Evolutionary conservation across 2,113 vertebrate species (phyloP).

Genomic region (Corythoichthys haematopterus): DNA sequence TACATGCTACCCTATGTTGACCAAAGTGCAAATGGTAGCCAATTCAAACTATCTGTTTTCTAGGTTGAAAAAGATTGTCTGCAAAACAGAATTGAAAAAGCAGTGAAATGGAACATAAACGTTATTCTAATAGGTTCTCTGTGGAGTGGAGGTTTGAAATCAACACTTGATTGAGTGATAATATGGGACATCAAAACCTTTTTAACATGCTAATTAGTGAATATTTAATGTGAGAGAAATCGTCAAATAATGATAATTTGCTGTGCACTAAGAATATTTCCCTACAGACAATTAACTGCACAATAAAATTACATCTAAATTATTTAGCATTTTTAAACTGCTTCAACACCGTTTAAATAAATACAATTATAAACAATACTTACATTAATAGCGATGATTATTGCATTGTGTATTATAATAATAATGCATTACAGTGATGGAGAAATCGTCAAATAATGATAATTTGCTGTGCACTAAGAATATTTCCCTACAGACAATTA

Average conservation of each 20-base stretch:
- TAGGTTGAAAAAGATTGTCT: too few relatives aligned
- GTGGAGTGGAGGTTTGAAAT: background rate
- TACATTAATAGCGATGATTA: background rate
- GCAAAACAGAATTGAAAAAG: background rate
- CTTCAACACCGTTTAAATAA: background rate
- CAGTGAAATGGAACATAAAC: conserved; percentile 1
- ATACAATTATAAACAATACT: background rate
- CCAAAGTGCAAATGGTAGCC: background rate
- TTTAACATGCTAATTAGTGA: conserved; percentile 4
- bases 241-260: background rate
- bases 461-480: background rate
- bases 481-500: background rate
- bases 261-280: background rate
- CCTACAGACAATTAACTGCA: background rate
- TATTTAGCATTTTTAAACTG: background rate
- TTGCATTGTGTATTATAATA: conserved; percentile 15
- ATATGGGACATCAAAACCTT: background rate
- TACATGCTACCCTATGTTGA: background rate
- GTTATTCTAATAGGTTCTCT: background rate
- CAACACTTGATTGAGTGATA: background rate
- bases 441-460: background rate
- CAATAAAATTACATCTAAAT: background rate
- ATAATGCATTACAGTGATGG: conserved; percentile 6
- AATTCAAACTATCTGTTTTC: background rate
- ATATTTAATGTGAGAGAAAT: background rate